phyloP scores from a whole-genome alignment of 2,888 invertebrate species.

The Drosophila nr. perissopoda region DNA sequence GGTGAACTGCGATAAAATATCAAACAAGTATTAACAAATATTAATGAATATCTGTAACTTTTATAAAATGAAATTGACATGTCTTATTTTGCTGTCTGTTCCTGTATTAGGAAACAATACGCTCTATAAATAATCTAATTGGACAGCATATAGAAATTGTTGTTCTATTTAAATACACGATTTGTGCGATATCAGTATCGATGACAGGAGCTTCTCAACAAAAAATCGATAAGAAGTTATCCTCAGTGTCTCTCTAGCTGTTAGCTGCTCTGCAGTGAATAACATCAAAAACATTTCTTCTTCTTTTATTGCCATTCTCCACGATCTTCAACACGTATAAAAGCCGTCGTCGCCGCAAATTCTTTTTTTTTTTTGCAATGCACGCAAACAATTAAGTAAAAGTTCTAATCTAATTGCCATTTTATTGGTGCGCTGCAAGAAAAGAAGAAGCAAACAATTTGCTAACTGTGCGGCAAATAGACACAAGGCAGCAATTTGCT shows the following conservation, averaged over 20 bases:
- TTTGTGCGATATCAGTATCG: conserved; percentile 15
- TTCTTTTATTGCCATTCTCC: conserved; percentile 36
- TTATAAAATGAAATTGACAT: not conserved
- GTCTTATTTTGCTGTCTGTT: not conserved
- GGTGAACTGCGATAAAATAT: not conserved
- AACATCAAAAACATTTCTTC: conserved; percentile 36
- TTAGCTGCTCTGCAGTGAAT: not conserved
- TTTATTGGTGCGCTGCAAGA: conserved; percentile 3
- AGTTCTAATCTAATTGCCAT: conserved; percentile 25
- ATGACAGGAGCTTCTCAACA: not conserved
- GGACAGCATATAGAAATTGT: conserved; percentile 5
- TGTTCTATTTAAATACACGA: conserved; percentile 16
- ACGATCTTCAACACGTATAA: conserved; percentile 26
- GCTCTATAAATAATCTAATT: conserved; percentile 13
- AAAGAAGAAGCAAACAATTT: not conserved
- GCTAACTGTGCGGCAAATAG: not conserved
- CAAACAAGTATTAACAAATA: not conserved
- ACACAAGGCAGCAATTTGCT: not conserved
- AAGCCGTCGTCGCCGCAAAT: conserved; percentile 39
- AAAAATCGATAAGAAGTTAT: conserved; percentile 5
- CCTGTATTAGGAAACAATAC: not conserved
- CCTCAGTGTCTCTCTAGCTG: not conserved
- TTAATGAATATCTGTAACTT: conserved; percentile 6
- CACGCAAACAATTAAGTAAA: conserved; percentile 29
- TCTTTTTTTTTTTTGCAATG: conserved; percentile 47